phyloP scores from a whole-genome alignment of 1,140 invertebrate genomes.

The Heliconius hermathena region DNA sequence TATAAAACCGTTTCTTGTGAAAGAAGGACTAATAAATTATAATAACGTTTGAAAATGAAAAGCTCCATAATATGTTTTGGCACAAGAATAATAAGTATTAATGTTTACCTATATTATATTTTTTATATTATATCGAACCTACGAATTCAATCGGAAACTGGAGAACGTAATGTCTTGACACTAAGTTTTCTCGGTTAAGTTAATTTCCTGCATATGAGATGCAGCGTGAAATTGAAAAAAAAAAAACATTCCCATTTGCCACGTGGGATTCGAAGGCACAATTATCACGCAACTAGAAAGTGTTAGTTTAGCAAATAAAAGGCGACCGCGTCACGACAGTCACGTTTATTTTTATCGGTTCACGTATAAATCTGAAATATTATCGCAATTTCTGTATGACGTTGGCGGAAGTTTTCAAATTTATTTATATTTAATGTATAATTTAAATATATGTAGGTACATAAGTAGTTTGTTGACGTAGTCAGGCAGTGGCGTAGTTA shows the following conservation, averaged over 20 bases:
- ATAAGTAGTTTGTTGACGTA: neutral
- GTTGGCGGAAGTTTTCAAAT: slow-evolving; percentile 9
- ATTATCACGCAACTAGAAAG: neutral
- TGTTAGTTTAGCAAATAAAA: neutral
- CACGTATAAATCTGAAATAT: neutral
- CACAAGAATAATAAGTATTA: too few species aligned
- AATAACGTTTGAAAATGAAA: too few species aligned
- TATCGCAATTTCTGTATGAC: neutral
- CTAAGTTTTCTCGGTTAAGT: too few species aligned
- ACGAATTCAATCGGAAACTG: too few species aligned
- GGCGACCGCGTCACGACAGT: neutral
- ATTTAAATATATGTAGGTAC: neutral
- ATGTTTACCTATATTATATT: too few species aligned
- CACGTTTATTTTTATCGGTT: slow-evolving; percentile 1
- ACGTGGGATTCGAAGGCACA: neutral
- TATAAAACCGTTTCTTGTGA: too few species aligned
- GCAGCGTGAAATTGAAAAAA: too few species aligned
- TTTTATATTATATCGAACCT: too few species aligned
- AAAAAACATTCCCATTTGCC: neutral
- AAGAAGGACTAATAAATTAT: too few species aligned
- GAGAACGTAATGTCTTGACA: too few species aligned
- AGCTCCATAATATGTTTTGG: too few species aligned
- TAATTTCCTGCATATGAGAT: too few species aligned
- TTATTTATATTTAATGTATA: neutral
- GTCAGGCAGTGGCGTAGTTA: neutral